Evolutionary conservation across 2,797 vertebrate genomes (phyloP).

Genomic region (Acomys russatus): DNA sequence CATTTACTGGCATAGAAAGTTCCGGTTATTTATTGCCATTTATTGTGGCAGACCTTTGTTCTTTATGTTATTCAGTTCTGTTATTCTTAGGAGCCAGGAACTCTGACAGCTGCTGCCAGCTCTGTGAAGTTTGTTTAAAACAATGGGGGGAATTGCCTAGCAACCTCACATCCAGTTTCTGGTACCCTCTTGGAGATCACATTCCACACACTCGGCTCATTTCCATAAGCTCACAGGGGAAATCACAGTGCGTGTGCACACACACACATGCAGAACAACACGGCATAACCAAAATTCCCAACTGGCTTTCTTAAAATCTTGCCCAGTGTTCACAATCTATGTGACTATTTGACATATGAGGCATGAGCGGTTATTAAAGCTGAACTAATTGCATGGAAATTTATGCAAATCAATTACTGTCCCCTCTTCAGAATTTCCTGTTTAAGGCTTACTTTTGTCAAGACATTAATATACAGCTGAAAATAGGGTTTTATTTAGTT

Average conservation of each 20-base stretch:
- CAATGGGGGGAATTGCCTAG: constrained; percentile 88
- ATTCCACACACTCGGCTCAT: constrained; percentile 87
- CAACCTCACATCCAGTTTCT: constrained; percentile 88
- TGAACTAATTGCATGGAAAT: neutral
- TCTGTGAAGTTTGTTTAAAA: constrained; percentile 88
- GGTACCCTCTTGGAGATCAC: constrained; percentile 86
- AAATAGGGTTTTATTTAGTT: neutral
- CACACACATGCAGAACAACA: constrained; percentile 65
- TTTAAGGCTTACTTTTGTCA: neutral
- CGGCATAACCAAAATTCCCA: constrained; percentile 2
- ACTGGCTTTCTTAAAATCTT: neutral
- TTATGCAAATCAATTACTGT: neutral
- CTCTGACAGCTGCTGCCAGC: constrained; percentile 88
- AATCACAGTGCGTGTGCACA: neutral
- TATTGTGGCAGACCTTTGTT: constrained; percentile 86
- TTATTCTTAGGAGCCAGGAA: constrained; percentile 86
- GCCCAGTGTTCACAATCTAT: neutral
- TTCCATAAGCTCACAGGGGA: constrained; percentile 78
- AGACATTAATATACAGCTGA: neutral
- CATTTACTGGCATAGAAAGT: constrained; percentile 72
- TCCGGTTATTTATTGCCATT: constrained; percentile 79
- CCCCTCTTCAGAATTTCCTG: neutral
- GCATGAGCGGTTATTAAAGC: neutral
- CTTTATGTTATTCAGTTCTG: constrained; percentile 85
- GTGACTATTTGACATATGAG: neutral